Evolutionary conservation across 2,888 invertebrate genomes (phyloP).

Genomic region (Drosophila tripunctata): DNA sequence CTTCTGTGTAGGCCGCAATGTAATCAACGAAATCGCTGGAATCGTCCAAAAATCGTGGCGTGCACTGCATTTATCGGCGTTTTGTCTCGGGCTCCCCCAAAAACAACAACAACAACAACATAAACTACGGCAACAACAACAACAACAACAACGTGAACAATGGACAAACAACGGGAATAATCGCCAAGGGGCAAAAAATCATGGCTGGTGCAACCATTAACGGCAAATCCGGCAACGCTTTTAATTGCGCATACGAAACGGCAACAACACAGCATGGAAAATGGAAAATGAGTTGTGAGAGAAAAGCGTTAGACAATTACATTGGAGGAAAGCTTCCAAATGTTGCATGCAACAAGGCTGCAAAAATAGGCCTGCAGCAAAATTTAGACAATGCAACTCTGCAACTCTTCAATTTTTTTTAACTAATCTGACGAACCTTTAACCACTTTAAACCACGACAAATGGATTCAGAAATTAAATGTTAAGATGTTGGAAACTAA

Average conservation of each 20-base stretch:
- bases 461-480: too few relatives aligned
- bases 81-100: slow-evolving; percentile 19
- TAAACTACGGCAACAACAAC: slow-evolving; percentile 11
- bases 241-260: slow-evolving; percentile 72
- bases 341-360: slow-evolving; percentile 8
- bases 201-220: slow-evolving; percentile 65
- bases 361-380: not conserved
- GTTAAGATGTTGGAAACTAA: too few relatives aligned
- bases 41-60: slow-evolving; percentile 66
- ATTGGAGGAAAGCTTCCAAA: not conserved
- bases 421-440: not conserved
- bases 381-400: not conserved
- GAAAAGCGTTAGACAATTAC: slow-evolving; percentile 22
- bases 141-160: slow-evolving; percentile 33
- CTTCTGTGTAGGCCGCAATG: slow-evolving; percentile 50
- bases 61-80: slow-evolving; percentile 59
- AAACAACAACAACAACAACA: slow-evolving; percentile 4
- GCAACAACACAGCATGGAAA: slow-evolving; percentile 60
- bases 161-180: slow-evolving; percentile 35
- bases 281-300: slow-evolving; percentile 58
- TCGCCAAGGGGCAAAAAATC: slow-evolving; percentile 57
- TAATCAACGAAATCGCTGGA: slow-evolving; percentile 76
- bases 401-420: not conserved
- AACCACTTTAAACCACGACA: too few relatives aligned
- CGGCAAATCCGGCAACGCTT: slow-evolving; percentile 78